These are phyloP conservation scores for Oryzaephilus surinamensis DNA, from an alignment of 1,140 invertebrate genomes.

Conservation along the genomic window DNA sequence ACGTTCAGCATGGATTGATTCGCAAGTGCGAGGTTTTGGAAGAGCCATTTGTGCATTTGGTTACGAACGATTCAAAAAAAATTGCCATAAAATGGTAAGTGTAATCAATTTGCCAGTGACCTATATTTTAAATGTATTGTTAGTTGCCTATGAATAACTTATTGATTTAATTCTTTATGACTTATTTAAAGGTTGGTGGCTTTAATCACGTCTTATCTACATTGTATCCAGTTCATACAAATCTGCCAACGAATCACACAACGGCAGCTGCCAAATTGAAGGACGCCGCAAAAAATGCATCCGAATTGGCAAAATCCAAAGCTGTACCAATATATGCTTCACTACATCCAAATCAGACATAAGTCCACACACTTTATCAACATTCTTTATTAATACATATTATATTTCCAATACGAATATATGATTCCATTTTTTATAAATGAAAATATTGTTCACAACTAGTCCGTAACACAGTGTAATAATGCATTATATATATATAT, in stretches of 20 bases:
- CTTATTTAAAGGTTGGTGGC: conserved; percentile 49
- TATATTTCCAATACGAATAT: too few relatives aligned
- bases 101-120: background rate
- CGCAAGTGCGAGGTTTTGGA: conserved; percentile 78
- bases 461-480: too few relatives aligned
- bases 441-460: too few relatives aligned
- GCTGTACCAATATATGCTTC: conserved; percentile 49
- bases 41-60: conserved; percentile 79
- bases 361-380: too few relatives aligned
- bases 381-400: too few relatives aligned
- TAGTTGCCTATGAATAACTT: conserved; percentile 1
- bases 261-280: conserved; percentile 40
- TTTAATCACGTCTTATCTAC: conserved; percentile 69
- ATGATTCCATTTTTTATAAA: too few relatives aligned
- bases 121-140: background rate
- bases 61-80: conserved; percentile 76
- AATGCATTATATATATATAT: too few relatives aligned
- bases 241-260: conserved; percentile 35
- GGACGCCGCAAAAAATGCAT: conserved; percentile 62
- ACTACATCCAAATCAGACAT: conserved; percentile 42
- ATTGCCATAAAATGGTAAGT: conserved; percentile 63
- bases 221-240: conserved; percentile 51
- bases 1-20: conserved; percentile 76
- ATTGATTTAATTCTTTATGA: background rate
- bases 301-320: conserved; percentile 63